Evolutionary conservation across 2,797 vertebrate species (phyloP), one percentile per base, ranked within the genome.

Genomic region (Phylloscopus collybita): DNA sequence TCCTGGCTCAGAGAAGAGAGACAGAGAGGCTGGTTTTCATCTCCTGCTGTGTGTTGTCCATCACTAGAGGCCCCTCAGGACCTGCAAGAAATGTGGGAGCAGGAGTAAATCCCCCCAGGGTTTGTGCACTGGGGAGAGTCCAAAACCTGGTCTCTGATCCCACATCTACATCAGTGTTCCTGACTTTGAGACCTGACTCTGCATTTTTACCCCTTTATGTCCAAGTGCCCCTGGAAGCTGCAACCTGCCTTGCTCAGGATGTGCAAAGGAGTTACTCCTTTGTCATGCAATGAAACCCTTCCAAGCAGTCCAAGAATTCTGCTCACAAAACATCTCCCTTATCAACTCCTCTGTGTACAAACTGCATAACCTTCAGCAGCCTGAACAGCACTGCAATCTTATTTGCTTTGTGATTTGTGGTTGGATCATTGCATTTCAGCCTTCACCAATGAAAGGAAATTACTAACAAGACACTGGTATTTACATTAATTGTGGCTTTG

Each of bases 401-500:
- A 57, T 94, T 95, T 82, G 86, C 80, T 94, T 96, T 95, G 92
- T 88, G 96, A 95, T 95, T 92, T 97, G 95, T 93, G 96, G 97
- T 86, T 1, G 34, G 87, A 90, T 96, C 93, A 44, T 86, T 96
- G 93, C 66, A 70, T 88, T 92, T 87, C 88, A 88, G 88, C 23
- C 0, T 92, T 97, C 91, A 93, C 95, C 47, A 70, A 83, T 94
- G 94, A 97, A 96, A 94, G 92, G 96, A 95, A 96, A 94, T 97
- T 96, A 45, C 86, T 74, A 94, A 93, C 75, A 65, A 97, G 82
- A 87, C 76, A 15, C 67, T 87, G 86, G 65, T 95, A 78, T 97
- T 97, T 95, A 91, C 70, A 75, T 94, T 95, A 97, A 97, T 95
- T 96, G 96, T 95, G 95, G 88, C 92, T 97, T 96, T 97, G 78